Evolutionary conservation across 2,113 vertebrate species (phyloP).

Genomic region (Pluvianellus socialis): DNA sequence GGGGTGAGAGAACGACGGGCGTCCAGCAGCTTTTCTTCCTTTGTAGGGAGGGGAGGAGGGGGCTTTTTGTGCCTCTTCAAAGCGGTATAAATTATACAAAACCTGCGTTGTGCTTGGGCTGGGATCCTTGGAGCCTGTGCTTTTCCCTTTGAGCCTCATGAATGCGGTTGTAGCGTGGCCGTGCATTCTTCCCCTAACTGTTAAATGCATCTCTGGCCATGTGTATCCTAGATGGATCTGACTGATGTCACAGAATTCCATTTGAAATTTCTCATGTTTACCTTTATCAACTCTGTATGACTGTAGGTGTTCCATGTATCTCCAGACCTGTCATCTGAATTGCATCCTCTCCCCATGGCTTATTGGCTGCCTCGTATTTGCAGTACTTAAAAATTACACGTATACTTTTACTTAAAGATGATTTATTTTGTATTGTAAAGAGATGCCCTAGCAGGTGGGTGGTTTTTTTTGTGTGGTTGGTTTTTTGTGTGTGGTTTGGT

Average conservation of each 20-base stretch:
- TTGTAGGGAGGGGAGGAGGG: not conserved
- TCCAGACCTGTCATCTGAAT: not conserved
- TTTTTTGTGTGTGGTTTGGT: not conserved
- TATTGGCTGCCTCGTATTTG: not conserved
- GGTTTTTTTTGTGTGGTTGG: not conserved
- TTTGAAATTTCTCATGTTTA: not conserved
- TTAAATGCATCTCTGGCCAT: not conserved
- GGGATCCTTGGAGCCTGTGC: not conserved
- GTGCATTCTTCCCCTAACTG: not conserved
- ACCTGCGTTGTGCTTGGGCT: not conserved
- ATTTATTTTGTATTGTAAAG: not conserved
- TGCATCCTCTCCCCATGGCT: fast-evolving
- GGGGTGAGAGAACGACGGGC: not conserved
- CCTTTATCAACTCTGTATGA: fast-evolving
- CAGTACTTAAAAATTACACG: not conserved
- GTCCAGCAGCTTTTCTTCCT: not conserved
- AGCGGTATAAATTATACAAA: fast-evolving
- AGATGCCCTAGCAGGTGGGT: not conserved
- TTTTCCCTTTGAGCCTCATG: not conserved
- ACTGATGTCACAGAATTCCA: not conserved
- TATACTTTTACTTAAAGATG: not conserved
- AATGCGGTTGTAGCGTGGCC: not conserved
- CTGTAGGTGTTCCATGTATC: not conserved
- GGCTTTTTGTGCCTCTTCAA: not conserved
- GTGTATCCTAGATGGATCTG: not conserved